Evolutionary conservation across 2,888 invertebrate genomes (phyloP).

Genomic region (Tachystola acroxantha): DNA sequence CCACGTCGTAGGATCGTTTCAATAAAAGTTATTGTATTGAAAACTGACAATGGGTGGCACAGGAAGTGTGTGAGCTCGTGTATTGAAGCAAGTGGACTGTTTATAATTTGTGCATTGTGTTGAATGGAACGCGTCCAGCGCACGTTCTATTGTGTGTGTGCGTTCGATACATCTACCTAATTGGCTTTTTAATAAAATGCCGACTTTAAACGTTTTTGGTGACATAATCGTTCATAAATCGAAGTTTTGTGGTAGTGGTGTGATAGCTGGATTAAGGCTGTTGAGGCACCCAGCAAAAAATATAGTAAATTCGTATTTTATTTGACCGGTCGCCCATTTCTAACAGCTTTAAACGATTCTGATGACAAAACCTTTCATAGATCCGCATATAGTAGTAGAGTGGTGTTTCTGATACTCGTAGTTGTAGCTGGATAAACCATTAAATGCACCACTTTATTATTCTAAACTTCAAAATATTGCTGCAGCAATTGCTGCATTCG

Average conservation of each 20-base stretch:
- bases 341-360: too few relatives aligned
- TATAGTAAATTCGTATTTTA: too few relatives aligned
- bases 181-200: constrained; percentile 58
- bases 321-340: too few relatives aligned
- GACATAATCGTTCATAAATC: constrained; percentile 16
- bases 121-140: constrained; percentile 59
- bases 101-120: constrained; percentile 76
- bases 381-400: too few relatives aligned
- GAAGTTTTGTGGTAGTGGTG: constrained; percentile 8
- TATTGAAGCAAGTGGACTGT: constrained; percentile 74
- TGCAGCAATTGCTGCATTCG: too few relatives aligned
- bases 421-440: too few relatives aligned
- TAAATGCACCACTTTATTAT: too few relatives aligned
- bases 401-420: too few relatives aligned
- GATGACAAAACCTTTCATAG: too few relatives aligned
- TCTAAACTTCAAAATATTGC: too few relatives aligned
- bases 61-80: constrained; percentile 70
- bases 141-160: constrained; percentile 46
- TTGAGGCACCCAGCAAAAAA: too few relatives aligned
- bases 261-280: constrained; percentile 18
- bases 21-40: constrained; percentile 76
- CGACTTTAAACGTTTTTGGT: constrained; percentile 26
- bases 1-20: constrained; percentile 69
- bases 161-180: constrained; percentile 51
- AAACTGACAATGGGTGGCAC: constrained; percentile 67